phyloP scores from a whole-genome alignment of 2,888 invertebrate species.

The Selenia dentaria region DNA sequence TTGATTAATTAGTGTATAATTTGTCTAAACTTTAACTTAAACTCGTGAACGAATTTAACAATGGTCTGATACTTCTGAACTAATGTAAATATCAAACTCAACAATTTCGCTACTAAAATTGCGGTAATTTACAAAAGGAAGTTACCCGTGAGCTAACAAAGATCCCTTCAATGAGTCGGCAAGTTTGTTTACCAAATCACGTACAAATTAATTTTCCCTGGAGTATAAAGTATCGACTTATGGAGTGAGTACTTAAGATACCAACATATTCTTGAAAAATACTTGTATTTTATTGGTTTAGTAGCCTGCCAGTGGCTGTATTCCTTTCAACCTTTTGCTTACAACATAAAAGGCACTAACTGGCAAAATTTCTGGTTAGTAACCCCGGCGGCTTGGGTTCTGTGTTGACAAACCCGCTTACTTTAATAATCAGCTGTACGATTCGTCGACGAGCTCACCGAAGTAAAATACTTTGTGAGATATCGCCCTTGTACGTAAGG shows the following conservation, averaged over 20 bases:
- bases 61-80: constrained; percentile 5
- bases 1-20: constrained; percentile 8
- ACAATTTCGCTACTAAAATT: constrained; percentile 14
- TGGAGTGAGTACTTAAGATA: constrained; percentile 2
- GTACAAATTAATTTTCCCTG: constrained; percentile 43
- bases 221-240: constrained; percentile 20
- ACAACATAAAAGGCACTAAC: no score
- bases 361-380: no score
- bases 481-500: no score
- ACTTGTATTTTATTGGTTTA: no score
- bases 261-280: no score
- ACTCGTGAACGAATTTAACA: constrained; percentile 6
- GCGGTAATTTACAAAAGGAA: constrained; percentile 19
- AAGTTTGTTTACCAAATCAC: constrained; percentile 40
- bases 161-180: constrained; percentile 34
- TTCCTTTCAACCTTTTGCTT: no score
- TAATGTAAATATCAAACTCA: constrained; percentile 12
- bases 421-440: no score
- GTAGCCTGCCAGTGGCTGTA: no score
- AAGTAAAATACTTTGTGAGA: no score
- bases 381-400: no score
- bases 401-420: no score
- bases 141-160: constrained; percentile 26
- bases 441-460: no score
- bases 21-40: constrained; percentile 6